These are phyloP conservation scores for Belgica antarctica DNA, from an alignment of 2,888 invertebrate genomes.

Conservation along the genomic window DNA sequence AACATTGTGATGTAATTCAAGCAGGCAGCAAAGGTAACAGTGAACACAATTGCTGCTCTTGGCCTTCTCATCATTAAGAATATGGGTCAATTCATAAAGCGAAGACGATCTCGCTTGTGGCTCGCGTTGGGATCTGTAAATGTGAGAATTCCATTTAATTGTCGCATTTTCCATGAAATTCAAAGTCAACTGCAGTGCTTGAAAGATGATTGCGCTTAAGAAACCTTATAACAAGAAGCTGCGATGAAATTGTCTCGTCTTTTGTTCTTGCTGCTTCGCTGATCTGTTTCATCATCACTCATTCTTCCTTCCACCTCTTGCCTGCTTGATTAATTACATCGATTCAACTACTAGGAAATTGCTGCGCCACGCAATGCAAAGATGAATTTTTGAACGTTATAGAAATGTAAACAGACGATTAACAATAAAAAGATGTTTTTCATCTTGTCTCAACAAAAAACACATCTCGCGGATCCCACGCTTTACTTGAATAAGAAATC, in stretches of 20 bases:
- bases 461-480: conserved; percentile 39
- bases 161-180: too few relatives aligned
- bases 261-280: conserved; percentile 11
- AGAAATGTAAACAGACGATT: conserved; percentile 28
- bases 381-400: conserved; percentile 19
- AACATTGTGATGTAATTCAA: conserved; percentile 40
- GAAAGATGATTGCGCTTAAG: background rate
- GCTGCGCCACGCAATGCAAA: conserved; percentile 16
- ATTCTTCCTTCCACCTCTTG: background rate
- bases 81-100: conserved; percentile 20
- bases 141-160: conserved; percentile 41
- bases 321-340: conserved; percentile 16
- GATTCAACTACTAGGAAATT: background rate
- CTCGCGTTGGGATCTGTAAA: conserved; percentile 25
- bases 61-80: conserved; percentile 44
- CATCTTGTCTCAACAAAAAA: conserved; percentile 7
- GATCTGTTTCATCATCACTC: background rate
- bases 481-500: conserved; percentile 29
- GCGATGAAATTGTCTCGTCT: conserved; percentile 1
- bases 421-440: conserved; percentile 22
- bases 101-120: conserved; percentile 8
- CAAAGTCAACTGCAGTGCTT: too few relatives aligned
- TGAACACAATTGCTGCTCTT: conserved; percentile 42
- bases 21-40: conserved; percentile 24
- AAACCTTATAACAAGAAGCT: conserved; percentile 18